phyloP scores from a whole-genome alignment of 2,888 invertebrate species.

The Euplagia quadripunctaria region DNA sequence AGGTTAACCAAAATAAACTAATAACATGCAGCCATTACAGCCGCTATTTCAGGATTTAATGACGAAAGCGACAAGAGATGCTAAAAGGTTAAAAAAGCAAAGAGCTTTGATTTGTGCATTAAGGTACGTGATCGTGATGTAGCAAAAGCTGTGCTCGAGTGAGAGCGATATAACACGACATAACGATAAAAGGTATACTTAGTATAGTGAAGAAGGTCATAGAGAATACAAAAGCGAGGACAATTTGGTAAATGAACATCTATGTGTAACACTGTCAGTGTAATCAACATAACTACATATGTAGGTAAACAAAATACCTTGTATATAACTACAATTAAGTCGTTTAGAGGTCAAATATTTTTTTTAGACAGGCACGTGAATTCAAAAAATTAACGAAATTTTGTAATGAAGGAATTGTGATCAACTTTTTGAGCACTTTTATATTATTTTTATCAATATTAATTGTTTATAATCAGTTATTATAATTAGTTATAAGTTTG shows the following conservation, averaged over 20 bases:
- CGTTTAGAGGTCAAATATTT: conserved; percentile 47
- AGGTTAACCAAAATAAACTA: not conserved
- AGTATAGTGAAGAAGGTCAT: not conserved
- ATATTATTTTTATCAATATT: too few relatives aligned
- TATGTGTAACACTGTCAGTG: conserved; percentile 45
- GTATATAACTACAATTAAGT: conserved; percentile 42
- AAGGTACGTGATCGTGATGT: not conserved
- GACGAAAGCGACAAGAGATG: not conserved
- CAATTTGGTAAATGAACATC: conserved; percentile 7
- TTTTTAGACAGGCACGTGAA: conserved; percentile 6
- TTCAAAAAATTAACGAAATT: not conserved
- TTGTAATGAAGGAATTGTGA: not conserved
- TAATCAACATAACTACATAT: conserved; percentile 33
- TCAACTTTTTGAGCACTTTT: not conserved
- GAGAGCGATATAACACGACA: not conserved
- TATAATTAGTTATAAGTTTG: too few relatives aligned
- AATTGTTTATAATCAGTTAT: too few relatives aligned
- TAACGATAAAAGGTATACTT: too few relatives aligned
- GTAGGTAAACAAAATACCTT: conserved; percentile 42
- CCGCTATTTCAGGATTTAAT: not conserved
- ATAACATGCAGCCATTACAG: not conserved
- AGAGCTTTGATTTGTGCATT: conserved; percentile 8
- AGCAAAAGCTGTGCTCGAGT: conserved; percentile 4
- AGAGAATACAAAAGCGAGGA: not conserved
- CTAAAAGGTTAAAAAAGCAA: not conserved